Base-by-base conservation (phyloP, 2,888 invertebrate genomes). In the Microctonus aethiopoides region DNA sequence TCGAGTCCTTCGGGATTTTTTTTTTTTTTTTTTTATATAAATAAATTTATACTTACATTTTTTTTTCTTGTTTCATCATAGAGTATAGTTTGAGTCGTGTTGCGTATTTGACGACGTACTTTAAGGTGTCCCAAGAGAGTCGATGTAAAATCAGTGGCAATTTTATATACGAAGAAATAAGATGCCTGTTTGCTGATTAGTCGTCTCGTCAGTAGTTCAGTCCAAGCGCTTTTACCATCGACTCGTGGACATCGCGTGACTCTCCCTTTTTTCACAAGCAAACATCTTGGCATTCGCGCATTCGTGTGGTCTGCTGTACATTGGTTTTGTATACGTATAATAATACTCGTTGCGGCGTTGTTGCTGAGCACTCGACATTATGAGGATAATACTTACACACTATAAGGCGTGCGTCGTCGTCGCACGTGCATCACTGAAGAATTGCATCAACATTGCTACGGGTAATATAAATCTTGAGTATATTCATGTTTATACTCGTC, bases 191-290 rank as follows among this genome's bases (percentile, higher is more conserved):
- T 29, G 39, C 41, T 61, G 56, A 56, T 56, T 56, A 56, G 56
- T n/a, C 39, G 24, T 29, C 39, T 26, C 39, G 41, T 26, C 16
- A 22, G 22, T n/a, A n/a, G 41, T 36, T 59, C 26, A 26, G 24
- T 61, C 26, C 26, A 29, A n/a, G 41, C 41, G n/a, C 46, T 16
- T n/a, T n/a, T n/a, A 32, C 29, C 29, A 63, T 63, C 63, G 63
- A 63, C 63, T 63, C 34, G 63, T 51, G 63, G n/a, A 63, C 63
- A 63, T 63, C 63, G 63, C 63, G 63, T 63, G 63, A 63, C 63
- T 63, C 32, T 16, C 63, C 20, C 32, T 24, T 63, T 34, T 29
- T 52, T 24, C 24, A 10, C 41, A 29, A 24, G 34, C 46, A 29
- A 26, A 51, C 32, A 32, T 63, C 63, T 63, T 51, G 63, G 63